Evolutionary conservation across 2,797 vertebrate genomes (phyloP), one percentile per base, ranked within the genome.

Genomic region (Aphelocoma californica): DNA sequence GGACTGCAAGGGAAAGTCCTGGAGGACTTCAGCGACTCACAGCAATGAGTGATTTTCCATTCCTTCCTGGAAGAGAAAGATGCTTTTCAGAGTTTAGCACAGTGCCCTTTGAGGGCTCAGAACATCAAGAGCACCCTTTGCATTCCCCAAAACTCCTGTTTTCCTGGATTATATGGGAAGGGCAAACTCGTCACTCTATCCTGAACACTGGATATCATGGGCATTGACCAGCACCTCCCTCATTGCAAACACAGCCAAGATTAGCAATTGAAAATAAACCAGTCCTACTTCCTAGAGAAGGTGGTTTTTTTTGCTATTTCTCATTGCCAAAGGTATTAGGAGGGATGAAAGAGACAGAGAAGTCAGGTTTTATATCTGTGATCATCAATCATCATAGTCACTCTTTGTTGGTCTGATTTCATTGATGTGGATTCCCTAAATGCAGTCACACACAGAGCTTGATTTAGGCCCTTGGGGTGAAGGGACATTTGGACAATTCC

Each of bases 371-470:
- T 56, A 15, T 25, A 34, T 13, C 8, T 25, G 8, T 18, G n/a
- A 28, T 32, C 17, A 12, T 18, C 1, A 2, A 28, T 32, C 17
- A 12, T 18, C 1, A 2, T 9, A 47, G 54, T 51, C 15, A 3
- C 21, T 66, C 38, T 65, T 57, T 42, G 19, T 62, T 65, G 42
- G 20, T 78, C 38, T 62, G 38, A 71, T 62, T 71, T 70, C 7
- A 13, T 21, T 9, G 25, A 56, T 20, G 9, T 6, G 45, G 26
- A 18, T 72, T 74, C 56, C 45, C 62, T 64, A 53, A 81, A 48
- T 19, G 15, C 34, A 56, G n/a, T 16, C 50, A 34, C 20, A 32
- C 14, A 48, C n/a, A 58, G 20, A 82, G 64, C 70, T 77, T 51
- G 26, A 10, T 64, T 81, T 44, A 70, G 81, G 72, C 81, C 31